Conservation (phyloP, 2,113 vertebrate species). For the Circaetus gallicus region DNA sequence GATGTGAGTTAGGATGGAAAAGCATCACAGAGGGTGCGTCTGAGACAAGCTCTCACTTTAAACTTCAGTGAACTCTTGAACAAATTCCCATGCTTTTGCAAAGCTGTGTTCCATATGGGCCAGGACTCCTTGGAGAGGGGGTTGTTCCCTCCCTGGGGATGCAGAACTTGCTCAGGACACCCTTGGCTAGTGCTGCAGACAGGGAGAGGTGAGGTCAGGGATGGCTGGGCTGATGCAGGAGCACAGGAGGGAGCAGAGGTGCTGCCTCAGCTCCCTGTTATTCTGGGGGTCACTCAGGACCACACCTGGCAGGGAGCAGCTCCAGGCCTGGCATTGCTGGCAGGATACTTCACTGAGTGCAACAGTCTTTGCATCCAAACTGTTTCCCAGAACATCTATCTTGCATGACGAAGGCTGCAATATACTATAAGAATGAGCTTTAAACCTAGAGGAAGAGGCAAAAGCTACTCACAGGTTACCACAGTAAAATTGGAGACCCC, state of each 20-base stretch:
- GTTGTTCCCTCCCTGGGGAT: not conserved
- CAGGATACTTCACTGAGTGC: not conserved
- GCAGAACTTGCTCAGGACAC: not conserved
- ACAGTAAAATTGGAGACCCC: not conserved
- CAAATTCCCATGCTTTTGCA: constrained; percentile 18
- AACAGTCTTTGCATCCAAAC: not conserved
- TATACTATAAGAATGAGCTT: not conserved
- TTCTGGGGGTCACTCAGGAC: not conserved
- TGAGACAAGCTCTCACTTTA: constrained; percentile 26
- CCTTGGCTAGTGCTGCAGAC: not conserved
- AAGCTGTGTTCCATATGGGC: constrained; percentile 24
- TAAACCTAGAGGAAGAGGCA: not conserved
- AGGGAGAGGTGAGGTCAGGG: not conserved
- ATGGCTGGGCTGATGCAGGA: not conserved
- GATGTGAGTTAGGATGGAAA: constrained; percentile 48
- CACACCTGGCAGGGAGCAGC: not conserved
- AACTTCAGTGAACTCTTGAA: constrained; percentile 15
- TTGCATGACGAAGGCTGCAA: not conserved
- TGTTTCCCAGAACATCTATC: not conserved
- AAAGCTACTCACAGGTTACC: not conserved
- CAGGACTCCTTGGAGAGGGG: not conserved
- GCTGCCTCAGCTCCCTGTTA: not conserved
- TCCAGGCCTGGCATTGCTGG: not conserved
- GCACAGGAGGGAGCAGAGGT: not conserved
- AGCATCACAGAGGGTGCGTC: constrained; percentile 30